Base-by-base conservation (phyloP, 1,140 invertebrate species). In the Pantala flavescens region DNA sequence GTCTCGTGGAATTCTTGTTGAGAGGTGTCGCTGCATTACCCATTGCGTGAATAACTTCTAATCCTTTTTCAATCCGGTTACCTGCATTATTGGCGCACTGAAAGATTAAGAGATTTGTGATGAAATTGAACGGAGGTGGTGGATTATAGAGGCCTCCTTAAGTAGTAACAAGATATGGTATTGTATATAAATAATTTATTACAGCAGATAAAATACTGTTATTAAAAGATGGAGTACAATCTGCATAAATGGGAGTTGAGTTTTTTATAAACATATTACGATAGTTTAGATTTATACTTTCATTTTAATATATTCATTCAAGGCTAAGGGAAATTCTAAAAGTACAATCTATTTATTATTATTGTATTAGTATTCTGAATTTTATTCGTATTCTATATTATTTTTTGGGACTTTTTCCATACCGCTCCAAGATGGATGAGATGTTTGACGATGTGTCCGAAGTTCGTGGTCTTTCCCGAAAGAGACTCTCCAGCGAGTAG, bases 1-100 rank as follows among this genome's bases (percentile, higher is more conserved):
- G 93, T 78, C 95, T 86, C 3, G 94, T 96, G 0, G 94, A 93
- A 83, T 95, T 90, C 11, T 88, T 83, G 82, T 97, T 96, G n/a
- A 93, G 85, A 0, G 91, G 89, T 0, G 95, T 96, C 11, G 88
- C 89, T 2, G 94, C 92, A 82, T 93, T 94, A 0, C 91, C 91
- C 77, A 96, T 88, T 43, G 92, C 89, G 78, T 94, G 89, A 75
- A 96, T 88, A 43, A 94, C 84, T 76, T 89, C 89, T 70, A 92
- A 87, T 5, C 89, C 89, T 80, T 86, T 89, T 77, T 90, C 84
- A 0, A 96, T 86, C 78, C 89, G 88, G 23, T 89, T 86, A 5
- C 89, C 90, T 43, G 88, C 89, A 74, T 86, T 85, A 75, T 85
- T 82, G 71, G 82, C 83, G 9, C 79, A 77, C 71, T 72, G 23